These are phyloP conservation scores for Agrochola lychnidis DNA, from an alignment of 2,888 invertebrate species.

Conservation along the genomic window DNA sequence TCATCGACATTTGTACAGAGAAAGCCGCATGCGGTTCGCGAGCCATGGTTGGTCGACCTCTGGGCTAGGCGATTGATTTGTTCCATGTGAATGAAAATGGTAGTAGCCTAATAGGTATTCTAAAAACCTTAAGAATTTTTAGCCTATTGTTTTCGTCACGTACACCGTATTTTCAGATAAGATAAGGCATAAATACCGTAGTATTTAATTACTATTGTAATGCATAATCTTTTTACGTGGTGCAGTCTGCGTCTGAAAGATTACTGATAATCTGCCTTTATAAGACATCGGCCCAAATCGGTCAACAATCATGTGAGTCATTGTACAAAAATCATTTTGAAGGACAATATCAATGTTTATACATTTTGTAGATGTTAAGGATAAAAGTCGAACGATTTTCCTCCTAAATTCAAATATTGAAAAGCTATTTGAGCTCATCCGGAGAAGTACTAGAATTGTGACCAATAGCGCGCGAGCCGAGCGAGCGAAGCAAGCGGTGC, in stretches of 20 bases:
- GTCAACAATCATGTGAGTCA: not conserved
- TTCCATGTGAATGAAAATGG: not conserved
- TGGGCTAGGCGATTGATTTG: too few relatives aligned
- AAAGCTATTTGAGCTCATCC: too few relatives aligned
- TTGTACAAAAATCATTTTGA: not conserved
- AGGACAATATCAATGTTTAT: too few relatives aligned
- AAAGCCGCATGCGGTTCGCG: too few relatives aligned
- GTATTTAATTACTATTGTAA: constrained; percentile 1
- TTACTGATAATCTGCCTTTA: constrained; percentile 15
- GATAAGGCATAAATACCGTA: constrained; percentile 10
- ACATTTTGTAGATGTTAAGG: too few relatives aligned
- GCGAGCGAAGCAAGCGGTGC: too few relatives aligned
- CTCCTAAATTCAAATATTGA: too few relatives aligned
- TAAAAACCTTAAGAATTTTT: not conserved
- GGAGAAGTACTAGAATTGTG: too few relatives aligned
- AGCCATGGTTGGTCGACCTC: too few relatives aligned
- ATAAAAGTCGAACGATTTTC: too few relatives aligned
- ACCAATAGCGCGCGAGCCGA: too few relatives aligned
- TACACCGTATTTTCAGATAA: constrained; percentile 21
- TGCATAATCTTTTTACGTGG: constrained; percentile 14
- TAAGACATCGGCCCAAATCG: not conserved
- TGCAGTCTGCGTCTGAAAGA: not conserved
- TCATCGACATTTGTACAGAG: too few relatives aligned
- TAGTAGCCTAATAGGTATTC: not conserved
- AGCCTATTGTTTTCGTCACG: constrained; percentile 15